These are phyloP conservation scores for Rhinoraja longicauda DNA, from an alignment of 2,797 vertebrate genomes.

Conservation along the genomic window DNA sequence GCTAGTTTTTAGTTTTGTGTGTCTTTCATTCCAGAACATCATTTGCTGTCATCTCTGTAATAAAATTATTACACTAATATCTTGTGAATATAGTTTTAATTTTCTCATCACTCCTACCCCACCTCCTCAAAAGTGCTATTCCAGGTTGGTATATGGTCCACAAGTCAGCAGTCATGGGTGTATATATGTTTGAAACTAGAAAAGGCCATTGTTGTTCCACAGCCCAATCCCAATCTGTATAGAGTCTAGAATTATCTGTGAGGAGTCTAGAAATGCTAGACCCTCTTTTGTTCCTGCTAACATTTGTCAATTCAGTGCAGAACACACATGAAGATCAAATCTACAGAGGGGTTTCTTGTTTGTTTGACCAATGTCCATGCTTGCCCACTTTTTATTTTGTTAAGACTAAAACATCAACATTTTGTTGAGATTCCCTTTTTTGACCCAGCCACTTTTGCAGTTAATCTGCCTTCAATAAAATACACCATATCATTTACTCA, in stretches of 20 bases:
- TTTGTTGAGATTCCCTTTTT: background rate
- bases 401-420: background rate
- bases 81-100: conserved; percentile 36
- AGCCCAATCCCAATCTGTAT: background rate
- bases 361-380: background rate
- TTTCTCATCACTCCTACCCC: background rate
- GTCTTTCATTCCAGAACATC: conserved; percentile 24
- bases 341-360: background rate
- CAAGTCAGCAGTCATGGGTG: background rate
- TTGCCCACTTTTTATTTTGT: background rate
- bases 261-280: background rate
- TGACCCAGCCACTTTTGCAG: background rate
- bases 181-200: background rate
- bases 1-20: conserved; percentile 27
- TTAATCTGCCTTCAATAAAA: background rate
- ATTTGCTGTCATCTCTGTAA: conserved; percentile 35
- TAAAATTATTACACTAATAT: conserved; percentile 37
- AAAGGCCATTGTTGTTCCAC: background rate
- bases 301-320: background rate
- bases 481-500: background rate
- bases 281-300: background rate
- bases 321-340: background rate
- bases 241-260: too few relatives aligned
- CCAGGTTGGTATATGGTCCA: background rate
- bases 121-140: background rate